Conservation (phyloP, 2,888 invertebrate genomes). For the Bimastos eiseni region DNA sequence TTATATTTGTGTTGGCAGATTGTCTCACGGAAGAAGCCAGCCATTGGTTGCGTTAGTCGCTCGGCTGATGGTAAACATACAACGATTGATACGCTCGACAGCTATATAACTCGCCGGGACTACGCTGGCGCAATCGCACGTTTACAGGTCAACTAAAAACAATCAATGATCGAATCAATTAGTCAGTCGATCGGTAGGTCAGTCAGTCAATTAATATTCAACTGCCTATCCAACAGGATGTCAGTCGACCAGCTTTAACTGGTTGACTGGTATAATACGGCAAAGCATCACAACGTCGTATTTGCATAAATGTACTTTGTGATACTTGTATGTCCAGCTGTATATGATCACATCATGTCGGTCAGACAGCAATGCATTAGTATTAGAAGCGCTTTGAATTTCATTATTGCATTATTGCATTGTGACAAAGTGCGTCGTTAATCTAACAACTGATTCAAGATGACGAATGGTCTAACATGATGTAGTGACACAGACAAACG, state of each 20-base stretch:
- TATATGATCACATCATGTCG: not conserved
- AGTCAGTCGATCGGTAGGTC: not conserved
- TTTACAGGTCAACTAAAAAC: not conserved
- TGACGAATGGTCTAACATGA: too few relatives aligned
- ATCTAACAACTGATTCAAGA: too few relatives aligned
- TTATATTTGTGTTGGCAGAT: too few relatives aligned
- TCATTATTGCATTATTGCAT: not conserved
- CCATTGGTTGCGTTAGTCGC: not conserved
- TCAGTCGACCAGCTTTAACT: not conserved
- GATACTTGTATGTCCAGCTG: not conserved
- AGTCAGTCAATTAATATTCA: not conserved
- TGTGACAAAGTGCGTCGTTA: not conserved
- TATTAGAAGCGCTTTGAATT: not conserved
- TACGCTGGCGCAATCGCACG: not conserved
- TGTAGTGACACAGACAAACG: too few relatives aligned
- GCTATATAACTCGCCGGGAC: not conserved
- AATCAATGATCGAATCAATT: not conserved
- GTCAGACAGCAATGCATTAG: too few relatives aligned
- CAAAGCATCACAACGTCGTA: not conserved
- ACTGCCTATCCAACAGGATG: not conserved
- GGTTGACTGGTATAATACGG: not conserved
- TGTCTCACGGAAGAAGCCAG: constrained; percentile 16
- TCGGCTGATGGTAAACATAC: not conserved
- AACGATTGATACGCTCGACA: not conserved
- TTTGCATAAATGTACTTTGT: not conserved